phyloP scores from a whole-genome alignment of 2,113 vertebrate genomes.

The Pelecanus crispus region DNA sequence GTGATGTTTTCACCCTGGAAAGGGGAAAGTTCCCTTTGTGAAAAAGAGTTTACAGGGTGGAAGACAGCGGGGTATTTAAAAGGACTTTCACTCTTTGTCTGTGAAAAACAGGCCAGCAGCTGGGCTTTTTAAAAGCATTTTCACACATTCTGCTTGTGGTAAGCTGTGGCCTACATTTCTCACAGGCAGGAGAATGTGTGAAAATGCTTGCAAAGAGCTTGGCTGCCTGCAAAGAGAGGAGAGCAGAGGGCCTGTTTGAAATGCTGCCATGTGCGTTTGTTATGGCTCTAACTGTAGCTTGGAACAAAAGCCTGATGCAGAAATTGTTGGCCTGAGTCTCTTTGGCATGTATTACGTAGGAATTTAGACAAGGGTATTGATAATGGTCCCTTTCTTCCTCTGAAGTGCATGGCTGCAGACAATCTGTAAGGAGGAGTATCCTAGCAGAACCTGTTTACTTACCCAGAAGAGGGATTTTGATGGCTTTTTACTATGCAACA shows the following conservation, averaged over 20 bases:
- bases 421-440: neutral
- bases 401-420: neutral
- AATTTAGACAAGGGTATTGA: neutral
- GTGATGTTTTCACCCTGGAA: neutral
- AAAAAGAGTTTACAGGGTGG: neutral
- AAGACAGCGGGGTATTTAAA: neutral
- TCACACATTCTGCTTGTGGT: neutral
- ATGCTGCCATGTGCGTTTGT: neutral
- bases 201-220: constrained; percentile 42
- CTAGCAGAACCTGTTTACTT: neutral
- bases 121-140: constrained; percentile 10
- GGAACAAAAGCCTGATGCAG: neutral
- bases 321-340: neutral
- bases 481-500: neutral
- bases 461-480: neutral
- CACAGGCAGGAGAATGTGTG: constrained; percentile 12
- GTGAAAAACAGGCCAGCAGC: constrained; percentile 10
- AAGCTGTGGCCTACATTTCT: constrained; percentile 35
- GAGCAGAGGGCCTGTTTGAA: neutral
- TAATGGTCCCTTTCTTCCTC: neutral
- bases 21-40: neutral
- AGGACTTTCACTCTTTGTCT: neutral
- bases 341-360: neutral
- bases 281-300: neutral
- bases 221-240: neutral